These are phyloP conservation scores for Tineola bisselliella DNA, from an alignment of 2,888 invertebrate genomes.

Conservation along the genomic window DNA sequence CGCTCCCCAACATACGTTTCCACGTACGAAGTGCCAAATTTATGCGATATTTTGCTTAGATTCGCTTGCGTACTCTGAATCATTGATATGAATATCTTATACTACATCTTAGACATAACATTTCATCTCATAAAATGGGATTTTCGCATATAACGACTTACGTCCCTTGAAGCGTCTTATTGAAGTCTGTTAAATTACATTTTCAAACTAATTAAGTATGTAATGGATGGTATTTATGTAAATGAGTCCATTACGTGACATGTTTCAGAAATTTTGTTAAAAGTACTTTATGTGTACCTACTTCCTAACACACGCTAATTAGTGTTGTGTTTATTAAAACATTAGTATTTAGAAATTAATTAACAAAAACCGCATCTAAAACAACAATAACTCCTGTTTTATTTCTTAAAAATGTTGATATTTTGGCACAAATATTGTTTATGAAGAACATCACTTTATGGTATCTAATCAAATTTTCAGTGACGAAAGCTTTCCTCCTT, in stretches of 20 bases:
- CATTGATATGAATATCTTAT: constrained; percentile 9
- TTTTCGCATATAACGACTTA: background rate
- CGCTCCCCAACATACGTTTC: constrained; percentile 30
- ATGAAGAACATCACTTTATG: background rate
- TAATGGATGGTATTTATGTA: background rate
- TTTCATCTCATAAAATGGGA: background rate
- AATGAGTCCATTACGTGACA: background rate
- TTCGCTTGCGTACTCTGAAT: constrained; percentile 5
- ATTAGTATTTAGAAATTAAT: too few species aligned
- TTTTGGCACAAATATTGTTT: background rate
- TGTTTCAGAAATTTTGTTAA: background rate
- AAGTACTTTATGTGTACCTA: background rate
- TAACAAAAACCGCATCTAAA: too few species aligned
- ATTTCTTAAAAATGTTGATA: background rate
- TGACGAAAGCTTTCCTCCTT: background rate
- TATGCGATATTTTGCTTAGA: constrained; percentile 8
- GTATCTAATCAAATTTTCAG: background rate
- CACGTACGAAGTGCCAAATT: constrained; percentile 7
- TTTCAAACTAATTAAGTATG: background rate
- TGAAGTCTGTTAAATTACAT: background rate
- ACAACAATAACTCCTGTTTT: too few species aligned
- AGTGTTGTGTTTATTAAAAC: too few species aligned
- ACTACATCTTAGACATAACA: background rate
- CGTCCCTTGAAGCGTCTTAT: background rate
- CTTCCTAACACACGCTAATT: background rate